Conservation (phyloP, 2,113 vertebrate species). For the Calonectris borealis region DNA sequence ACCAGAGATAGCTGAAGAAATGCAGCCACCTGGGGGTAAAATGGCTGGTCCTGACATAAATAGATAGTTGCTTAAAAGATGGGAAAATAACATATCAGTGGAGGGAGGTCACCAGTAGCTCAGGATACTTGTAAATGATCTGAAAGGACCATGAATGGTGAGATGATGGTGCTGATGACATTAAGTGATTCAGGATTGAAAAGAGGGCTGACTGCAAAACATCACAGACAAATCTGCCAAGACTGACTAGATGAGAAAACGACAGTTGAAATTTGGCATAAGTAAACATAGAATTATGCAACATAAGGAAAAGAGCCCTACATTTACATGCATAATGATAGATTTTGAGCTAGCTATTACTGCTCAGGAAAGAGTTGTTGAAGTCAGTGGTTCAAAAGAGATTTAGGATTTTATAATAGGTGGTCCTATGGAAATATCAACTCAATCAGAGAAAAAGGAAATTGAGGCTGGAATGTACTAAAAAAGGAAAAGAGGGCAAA, state of each 20-base stretch:
- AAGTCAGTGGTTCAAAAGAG: background rate
- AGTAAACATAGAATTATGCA: background rate
- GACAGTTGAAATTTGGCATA: background rate
- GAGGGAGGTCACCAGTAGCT: background rate
- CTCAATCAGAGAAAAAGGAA: background rate
- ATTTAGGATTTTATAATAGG: background rate
- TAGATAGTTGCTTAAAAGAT: background rate
- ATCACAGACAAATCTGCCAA: background rate
- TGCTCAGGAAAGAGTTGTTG: background rate
- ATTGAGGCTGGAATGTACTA: background rate
- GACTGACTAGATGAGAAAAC: background rate
- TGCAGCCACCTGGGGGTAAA: background rate
- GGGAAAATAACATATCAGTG: background rate
- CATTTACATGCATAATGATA: background rate
- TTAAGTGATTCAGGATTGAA: background rate
- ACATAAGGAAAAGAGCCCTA: background rate
- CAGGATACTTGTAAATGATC: background rate
- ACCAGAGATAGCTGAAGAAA: background rate
- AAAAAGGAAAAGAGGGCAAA: background rate
- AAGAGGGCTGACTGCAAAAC: background rate
- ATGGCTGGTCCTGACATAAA: background rate
- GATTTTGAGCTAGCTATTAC: background rate
- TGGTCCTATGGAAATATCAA: background rate
- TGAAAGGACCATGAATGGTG: background rate
- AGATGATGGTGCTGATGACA: accelerated